Conservation (phyloP, 2,797 vertebrate species). For the Dipus sagitta region DNA sequence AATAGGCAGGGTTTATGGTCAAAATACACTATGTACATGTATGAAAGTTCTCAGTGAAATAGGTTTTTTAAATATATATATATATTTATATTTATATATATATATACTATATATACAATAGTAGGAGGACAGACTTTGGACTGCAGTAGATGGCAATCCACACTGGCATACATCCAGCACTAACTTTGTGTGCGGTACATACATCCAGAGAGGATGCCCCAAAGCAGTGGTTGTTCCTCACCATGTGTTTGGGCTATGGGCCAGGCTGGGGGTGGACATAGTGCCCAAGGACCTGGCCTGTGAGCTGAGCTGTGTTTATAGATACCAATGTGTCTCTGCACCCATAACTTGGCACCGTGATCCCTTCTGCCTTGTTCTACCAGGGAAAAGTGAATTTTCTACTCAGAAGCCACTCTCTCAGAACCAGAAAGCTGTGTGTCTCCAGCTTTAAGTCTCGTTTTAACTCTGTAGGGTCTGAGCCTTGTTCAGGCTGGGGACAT, state of each 20-base stretch:
- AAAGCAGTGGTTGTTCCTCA: neutral
- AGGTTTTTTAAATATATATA: too few species aligned
- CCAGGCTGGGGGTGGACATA: neutral
- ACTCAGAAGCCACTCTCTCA: constrained; percentile 90
- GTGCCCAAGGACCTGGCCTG: neutral
- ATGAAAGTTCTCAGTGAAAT: too few species aligned
- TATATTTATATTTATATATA: too few species aligned
- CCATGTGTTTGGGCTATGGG: neutral
- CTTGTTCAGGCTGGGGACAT: constrained; percentile 90
- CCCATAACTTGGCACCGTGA: neutral
- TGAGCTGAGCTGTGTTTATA: neutral
- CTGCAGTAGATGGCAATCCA: too few species aligned
- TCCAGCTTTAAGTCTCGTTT: constrained; percentile 86
- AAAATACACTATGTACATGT: too few species aligned
- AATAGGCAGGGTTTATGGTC: neutral
- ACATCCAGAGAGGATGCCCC: neutral
- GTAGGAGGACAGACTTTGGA: neutral
- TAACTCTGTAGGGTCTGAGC: constrained; percentile 91
- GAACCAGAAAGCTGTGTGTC: constrained; percentile 59
- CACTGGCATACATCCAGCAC: neutral
- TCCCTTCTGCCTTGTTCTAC: neutral
- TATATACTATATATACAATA: too few species aligned
- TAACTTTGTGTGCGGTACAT: too few species aligned
- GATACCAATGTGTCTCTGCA: too few species aligned
- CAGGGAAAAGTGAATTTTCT: constrained; percentile 92